Percentiles rank a stretch among this genome's conserved stretches.
Evolutionary conservation across 2,113 vertebrate species (phyloP).

Genomic region (Pachypanchax playfairii): DNA sequence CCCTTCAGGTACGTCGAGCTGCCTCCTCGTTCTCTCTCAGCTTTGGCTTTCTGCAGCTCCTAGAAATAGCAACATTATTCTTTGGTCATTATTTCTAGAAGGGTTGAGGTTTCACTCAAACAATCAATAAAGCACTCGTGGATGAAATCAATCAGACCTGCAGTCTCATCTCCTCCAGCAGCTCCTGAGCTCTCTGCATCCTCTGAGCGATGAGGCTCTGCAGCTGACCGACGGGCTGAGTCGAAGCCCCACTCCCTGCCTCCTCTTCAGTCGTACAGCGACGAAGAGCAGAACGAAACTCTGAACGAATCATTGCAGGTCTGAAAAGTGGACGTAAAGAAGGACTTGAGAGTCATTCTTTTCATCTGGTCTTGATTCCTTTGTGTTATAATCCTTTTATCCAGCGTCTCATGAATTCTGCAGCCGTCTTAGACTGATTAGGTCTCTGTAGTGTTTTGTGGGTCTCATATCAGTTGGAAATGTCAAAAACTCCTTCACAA

Average conservation of each 20-base stretch:
- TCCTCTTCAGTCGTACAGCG: constrained; percentile 75
- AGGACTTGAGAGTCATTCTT: no score
- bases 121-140: background rate
- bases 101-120: background rate
- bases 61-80: constrained; percentile 23
- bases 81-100: background rate
- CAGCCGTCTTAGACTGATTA: no score
- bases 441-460: no score
- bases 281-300: constrained; percentile 55
- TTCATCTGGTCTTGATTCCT: no score
- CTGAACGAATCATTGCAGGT: constrained; percentile 55
- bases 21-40: constrained; percentile 50
- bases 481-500: no score
- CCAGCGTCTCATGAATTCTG: no score
- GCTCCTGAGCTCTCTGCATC: constrained; percentile 95
- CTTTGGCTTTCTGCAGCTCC: constrained; percentile 73
- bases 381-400: background rate
- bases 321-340: constrained; percentile 14
- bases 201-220: constrained; percentile 92
- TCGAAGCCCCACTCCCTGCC: constrained; percentile 47
- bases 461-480: no score
- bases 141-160: constrained; percentile 56
- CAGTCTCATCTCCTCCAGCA: constrained; percentile 89
- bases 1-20: constrained; percentile 58
- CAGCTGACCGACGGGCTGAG: constrained; percentile 81